Base-by-base conservation (phyloP, 2,113 vertebrate species). In the Girardinichthys multiradiatus region DNA sequence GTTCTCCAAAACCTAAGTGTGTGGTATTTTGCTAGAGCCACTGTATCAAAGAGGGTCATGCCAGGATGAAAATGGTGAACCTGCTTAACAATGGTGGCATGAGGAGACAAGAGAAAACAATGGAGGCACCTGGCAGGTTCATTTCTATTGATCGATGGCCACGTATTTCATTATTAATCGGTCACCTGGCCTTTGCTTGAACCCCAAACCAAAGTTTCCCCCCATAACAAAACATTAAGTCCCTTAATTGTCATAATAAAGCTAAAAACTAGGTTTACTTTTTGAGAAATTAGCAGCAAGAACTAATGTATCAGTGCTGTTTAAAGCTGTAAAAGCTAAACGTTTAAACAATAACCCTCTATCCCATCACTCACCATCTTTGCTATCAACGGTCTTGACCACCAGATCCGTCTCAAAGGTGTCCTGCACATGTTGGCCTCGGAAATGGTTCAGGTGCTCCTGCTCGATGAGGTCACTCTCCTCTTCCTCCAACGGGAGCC, bases 401-500 rank as follows among this genome's bases (percentile, higher is more conserved):
- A 97, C 89, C 37, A 96, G 74, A 82, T 99, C 97, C 37, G 95
- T 93, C 84, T 99, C 97, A 79, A 98, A 97, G 76, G 90, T 95
- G 89, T 99, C 96, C 62, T 97, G 95, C 91, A 96, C 92, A 71
- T 96, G 96, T 39, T 98, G 96, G 39, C 97, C 98, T 31, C 91
- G 95, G 91, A 99, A 99, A 86, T 95, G 90, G 33, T 58, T 93
- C 80, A 99, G 94, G 83, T 99, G 97, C 86, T 98, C 97, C 79
- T 94, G 93, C 69, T 99, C 98, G 65, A 99, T 97, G 30, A 98
- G 93, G 86, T 99, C 96, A 35, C 98, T 97, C 90, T 99, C 97
- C 24, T 99, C 97, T 83, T 99, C 96, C 74, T 99, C 98, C 60
- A 99, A 86, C 1, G 98, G 98, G 10, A 96, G 96, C 98, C 98